Conservation (phyloP, 2,797 vertebrate genomes). For the Tenualosa thibaudeaui region DNA sequence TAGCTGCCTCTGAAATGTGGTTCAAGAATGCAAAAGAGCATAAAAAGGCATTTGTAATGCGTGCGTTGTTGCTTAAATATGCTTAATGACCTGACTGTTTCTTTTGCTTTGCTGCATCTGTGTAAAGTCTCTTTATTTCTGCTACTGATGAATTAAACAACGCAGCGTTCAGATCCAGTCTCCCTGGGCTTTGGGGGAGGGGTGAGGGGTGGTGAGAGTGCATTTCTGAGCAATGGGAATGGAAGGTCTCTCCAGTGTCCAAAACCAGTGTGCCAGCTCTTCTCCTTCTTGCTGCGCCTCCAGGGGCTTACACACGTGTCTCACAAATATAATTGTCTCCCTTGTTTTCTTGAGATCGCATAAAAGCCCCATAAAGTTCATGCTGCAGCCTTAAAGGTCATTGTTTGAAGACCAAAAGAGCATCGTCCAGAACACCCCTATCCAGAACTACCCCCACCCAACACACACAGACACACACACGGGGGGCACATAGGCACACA, state of each 20-base stretch:
- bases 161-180: not conserved
- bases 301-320: not conserved
- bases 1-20: not conserved
- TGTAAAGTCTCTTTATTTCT: not conserved
- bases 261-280: not conserved
- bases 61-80: not conserved
- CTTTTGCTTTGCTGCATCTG: not conserved
- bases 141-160: constrained; percentile 2
- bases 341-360: not conserved
- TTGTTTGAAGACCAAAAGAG: constrained; percentile 1
- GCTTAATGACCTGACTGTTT: constrained; percentile 6
- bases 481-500: no score
- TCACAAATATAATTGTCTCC: not conserved
- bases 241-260: not conserved
- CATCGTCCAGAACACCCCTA: not conserved
- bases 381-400: not conserved
- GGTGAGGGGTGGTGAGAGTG: not conserved
- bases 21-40: constrained; percentile 14
- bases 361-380: not conserved
- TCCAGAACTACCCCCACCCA: not conserved
- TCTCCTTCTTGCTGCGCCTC: not conserved
- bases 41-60: constrained; percentile 2
- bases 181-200: not conserved
- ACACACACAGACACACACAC: not conserved
- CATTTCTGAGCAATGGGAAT: not conserved